A percentile compares a stretch with the other conserved stretches of the same genome.
phyloP scores from a whole-genome alignment of 2,113 vertebrate genomes.

The Bubo blakistoni region DNA sequence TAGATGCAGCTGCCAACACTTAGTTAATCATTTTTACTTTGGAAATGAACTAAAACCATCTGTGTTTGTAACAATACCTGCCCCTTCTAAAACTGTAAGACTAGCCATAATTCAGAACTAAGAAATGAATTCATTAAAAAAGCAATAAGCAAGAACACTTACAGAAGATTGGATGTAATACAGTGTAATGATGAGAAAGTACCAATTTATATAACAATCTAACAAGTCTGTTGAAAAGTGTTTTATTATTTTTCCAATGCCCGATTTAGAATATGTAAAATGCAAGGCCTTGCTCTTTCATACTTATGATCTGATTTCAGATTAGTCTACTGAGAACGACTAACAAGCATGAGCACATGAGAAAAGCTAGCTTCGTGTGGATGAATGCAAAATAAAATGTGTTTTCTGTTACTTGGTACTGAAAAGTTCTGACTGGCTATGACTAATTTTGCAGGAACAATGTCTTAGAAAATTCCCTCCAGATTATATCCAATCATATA shows the following conservation, averaged over 20 bases:
- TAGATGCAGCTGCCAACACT: not conserved
- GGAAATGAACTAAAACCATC: not conserved
- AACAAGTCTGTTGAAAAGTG: not conserved
- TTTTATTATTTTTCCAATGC: not conserved
- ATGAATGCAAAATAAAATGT: not conserved
- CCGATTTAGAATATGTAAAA: not conserved
- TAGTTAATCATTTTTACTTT: not conserved
- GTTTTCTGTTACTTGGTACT: not conserved
- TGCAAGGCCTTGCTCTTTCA: not conserved
- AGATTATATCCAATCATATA: not conserved
- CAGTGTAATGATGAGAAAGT: not conserved
- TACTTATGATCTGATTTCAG: not conserved
- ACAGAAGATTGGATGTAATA: not conserved
- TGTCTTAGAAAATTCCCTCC: not conserved
- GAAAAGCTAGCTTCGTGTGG: not conserved
- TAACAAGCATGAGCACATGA: not conserved
- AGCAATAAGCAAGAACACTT: not conserved
- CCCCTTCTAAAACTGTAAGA: slow-evolving; percentile 8
- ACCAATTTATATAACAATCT: not conserved
- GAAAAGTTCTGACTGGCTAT: not conserved
- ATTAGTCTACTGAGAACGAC: not conserved
- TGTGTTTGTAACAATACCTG: not conserved
- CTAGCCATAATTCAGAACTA: not conserved
- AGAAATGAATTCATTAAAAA: slow-evolving; percentile 11
- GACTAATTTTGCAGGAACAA: not conserved